Percentiles rank a stretch among this genome's conserved stretches.
Evolutionary conservation across 1,140 invertebrate genomes (phyloP).

Genomic region (Apis cerana): DNA sequence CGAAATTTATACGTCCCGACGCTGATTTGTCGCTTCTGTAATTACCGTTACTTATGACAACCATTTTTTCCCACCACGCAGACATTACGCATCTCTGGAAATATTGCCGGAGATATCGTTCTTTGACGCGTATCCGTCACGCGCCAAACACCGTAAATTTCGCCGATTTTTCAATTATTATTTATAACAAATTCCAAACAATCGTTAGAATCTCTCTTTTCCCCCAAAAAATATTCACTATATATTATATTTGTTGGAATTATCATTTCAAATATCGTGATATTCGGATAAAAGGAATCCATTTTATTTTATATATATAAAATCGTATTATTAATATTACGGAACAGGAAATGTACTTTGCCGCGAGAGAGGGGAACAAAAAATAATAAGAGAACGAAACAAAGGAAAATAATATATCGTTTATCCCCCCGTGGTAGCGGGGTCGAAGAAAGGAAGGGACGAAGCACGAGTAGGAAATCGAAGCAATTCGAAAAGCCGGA

Average conservation of each 20-base stretch:
- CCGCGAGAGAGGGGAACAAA: too few species aligned
- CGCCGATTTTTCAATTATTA: too few species aligned
- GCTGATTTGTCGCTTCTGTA: background rate
- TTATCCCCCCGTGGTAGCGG: background rate
- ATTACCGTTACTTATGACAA: background rate
- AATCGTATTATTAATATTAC: background rate
- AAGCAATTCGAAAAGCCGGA: slow-evolving; percentile 39
- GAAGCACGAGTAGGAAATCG: slow-evolving; percentile 24
- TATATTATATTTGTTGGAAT: too few species aligned
- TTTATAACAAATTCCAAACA: too few species aligned
- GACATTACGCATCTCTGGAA: too few species aligned
- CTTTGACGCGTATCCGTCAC: background rate
- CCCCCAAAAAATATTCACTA: too few species aligned
- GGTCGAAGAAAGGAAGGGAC: background rate
- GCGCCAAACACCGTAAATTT: too few species aligned
- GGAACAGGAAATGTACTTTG: background rate
- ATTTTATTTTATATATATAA: too few species aligned
- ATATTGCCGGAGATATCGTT: background rate
- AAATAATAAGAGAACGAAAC: too few species aligned
- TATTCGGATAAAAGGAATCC: too few species aligned
- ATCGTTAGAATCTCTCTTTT: too few species aligned
- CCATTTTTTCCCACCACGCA: background rate
- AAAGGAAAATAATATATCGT: background rate
- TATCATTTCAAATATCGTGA: too few species aligned
- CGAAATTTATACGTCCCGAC: slow-evolving; percentile 6